Base-by-base conservation (phyloP, 2,113 vertebrate genomes). In the Leptobrachium leishanense region DNA sequence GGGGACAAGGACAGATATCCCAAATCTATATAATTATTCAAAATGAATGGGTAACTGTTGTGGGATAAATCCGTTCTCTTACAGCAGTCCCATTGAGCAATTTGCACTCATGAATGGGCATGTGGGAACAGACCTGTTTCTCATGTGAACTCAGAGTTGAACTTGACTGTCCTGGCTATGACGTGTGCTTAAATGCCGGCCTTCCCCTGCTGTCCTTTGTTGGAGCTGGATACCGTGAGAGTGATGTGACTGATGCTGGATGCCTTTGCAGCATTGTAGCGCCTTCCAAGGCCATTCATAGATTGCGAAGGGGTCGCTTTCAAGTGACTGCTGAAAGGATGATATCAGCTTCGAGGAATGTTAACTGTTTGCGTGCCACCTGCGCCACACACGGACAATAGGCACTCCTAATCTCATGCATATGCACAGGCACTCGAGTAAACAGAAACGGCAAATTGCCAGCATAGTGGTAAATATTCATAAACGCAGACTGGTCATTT, bases 211-310 rank as follows among this genome's bases (percentile, higher is more conserved):
- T 41, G 68, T 53, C 46, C 84, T 88, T 87, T 87, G 82, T 86
- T 75, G 68, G 75, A 63, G 76, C 10, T 15, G 88, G 90, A 91
- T 90, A 87, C 91, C 88, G 86, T 88, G 90, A 87, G 79, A 89
- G 83, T 0, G 71, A 68, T 77, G 74, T 84, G 85, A 84, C 81
- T 1, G 39, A 83, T 79, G 70, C 62, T 13, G 46, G 50, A 54
- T 57, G 40, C 46, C 63, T 70, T 68, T 42, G 55, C 44, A 53
- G 40, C 46, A 13, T 9, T 66, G 62, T 59, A 68, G n/a, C 67
- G 68, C 43, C 72, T 76, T 76, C 75, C 82, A 41, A 83, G 71
- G 62, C 84, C 1, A 2, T 43, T 39, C 1, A 2, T 70, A 44
- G 59, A 15, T 39, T 43, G 59, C 69, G 63, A 66, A 79, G 66